A percentile compares a stretch with the other conserved stretches of the same genome.
Evolutionary conservation across 2,113 vertebrate species (phyloP).

Genomic region (human (Homo sapiens)): GRCh38 chr12:113705501-113706000

Average conservation of each 20-base stretch:
- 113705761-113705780: slow-evolving; percentile 80
- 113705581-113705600: slow-evolving; percentile 86
- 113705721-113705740: slow-evolving; percentile 88
- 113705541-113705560: slow-evolving; percentile 79
- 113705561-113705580: slow-evolving; percentile 71
- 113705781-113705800: slow-evolving; percentile 78
- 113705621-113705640: slow-evolving; percentile 87
- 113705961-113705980: slow-evolving; percentile 47
- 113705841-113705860: slow-evolving; percentile 74
- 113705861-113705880: slow-evolving; percentile 64
- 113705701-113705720: slow-evolving; percentile 91
- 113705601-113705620: slow-evolving; percentile 89
- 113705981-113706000: slow-evolving; percentile 8
- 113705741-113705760: slow-evolving; percentile 75
- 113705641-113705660: slow-evolving; percentile 90
- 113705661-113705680: slow-evolving; percentile 91
- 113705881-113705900: slow-evolving; percentile 82
- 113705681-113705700: slow-evolving; percentile 94
- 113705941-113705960: slow-evolving; percentile 47
- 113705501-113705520: slow-evolving; percentile 72
- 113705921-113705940: slow-evolving; percentile 81
- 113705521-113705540: neutral
- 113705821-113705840: slow-evolving; percentile 72
- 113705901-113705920: slow-evolving; percentile 82
- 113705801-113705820: slow-evolving; percentile 64